Evolutionary conservation across 2,797 vertebrate species (phyloP).

Genomic region (Trachops cirrhosus): DNA sequence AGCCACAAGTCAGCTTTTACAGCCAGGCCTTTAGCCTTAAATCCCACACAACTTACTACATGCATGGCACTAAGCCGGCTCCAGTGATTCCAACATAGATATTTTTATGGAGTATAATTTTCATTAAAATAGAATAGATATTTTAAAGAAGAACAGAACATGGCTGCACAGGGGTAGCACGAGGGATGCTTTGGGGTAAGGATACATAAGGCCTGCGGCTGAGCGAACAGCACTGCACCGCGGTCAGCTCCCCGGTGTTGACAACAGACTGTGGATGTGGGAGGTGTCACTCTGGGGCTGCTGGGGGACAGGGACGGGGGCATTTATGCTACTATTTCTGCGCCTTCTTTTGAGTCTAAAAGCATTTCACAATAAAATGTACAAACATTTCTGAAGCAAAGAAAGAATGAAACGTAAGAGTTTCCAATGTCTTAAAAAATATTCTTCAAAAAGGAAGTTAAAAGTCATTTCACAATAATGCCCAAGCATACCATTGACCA

Average conservation of each 20-base stretch:
- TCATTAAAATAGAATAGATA: neutral
- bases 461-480: neutral
- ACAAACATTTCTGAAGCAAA: neutral
- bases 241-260: neutral
- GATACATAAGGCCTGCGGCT: neutral
- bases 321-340: neutral
- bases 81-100: neutral
- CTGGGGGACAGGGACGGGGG: neutral
- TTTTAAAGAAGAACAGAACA: neutral
- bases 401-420: neutral
- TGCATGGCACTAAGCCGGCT: neutral
- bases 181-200: neutral
- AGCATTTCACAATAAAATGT: constrained; percentile 30
- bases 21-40: neutral
- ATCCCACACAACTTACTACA: neutral
- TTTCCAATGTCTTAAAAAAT: neutral
- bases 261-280: neutral
- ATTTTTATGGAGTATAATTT: neutral
- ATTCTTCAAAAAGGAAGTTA: neutral
- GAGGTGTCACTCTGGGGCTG: neutral
- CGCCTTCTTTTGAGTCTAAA: neutral
- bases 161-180: neutral
- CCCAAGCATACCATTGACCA: neutral
- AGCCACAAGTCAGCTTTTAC: neutral
- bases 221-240: neutral